Evolutionary conservation across 2,888 invertebrate species (phyloP), one percentile per base, ranked within the genome.

Genomic region (Pristionchus fissidentatus): DNA sequence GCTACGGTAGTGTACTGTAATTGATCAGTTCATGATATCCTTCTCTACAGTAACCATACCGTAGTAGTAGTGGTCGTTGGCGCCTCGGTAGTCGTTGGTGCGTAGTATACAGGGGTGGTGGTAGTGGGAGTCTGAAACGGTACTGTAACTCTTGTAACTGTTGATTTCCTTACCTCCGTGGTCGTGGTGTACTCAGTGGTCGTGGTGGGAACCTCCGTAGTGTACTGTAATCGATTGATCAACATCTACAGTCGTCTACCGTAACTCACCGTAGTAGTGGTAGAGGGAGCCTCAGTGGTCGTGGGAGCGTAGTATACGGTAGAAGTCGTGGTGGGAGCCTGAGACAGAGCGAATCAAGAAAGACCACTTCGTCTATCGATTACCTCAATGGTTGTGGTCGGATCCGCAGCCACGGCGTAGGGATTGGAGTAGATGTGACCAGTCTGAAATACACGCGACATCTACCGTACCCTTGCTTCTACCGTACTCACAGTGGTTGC

Each of bases 61-160:
- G 73, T 73, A 7, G 73, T 73, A n/a, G n/a, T n/a, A n/a, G n/a
- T n/a, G n/a, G n/a, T n/a, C 15, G 73, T 73, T n/a, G 73, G 73
- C 0, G 19, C 73, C 43, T 62, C 29, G 8, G 62, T n/a, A n/a
- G n/a, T n/a, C 55, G 10, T 15, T n/a, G n/a, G n/a, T n/a, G n/a
- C n/a, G n/a, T n/a, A n/a, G n/a, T 62, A 62, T 1, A 32, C 62
- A 62, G 62, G 13, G 41, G 55, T 55, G 22, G 55, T 55, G 55
- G 55, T n/a, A n/a, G 73, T 73, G 41, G 73, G 41, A 73, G 73
- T 43, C 73, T 38, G 73, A 73, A 32, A 13, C 29, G 62, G 26
- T n/a, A 22, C 22, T n/a, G n/a, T n/a, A 62, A 5, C 62, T 4
- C 29, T 62, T 4, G 19, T 32, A 15, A n/a, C 22, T 19, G 22